These are phyloP conservation scores for Drosophila borealis DNA, from an alignment of 2,888 invertebrate genomes.

Conservation along the genomic window DNA sequence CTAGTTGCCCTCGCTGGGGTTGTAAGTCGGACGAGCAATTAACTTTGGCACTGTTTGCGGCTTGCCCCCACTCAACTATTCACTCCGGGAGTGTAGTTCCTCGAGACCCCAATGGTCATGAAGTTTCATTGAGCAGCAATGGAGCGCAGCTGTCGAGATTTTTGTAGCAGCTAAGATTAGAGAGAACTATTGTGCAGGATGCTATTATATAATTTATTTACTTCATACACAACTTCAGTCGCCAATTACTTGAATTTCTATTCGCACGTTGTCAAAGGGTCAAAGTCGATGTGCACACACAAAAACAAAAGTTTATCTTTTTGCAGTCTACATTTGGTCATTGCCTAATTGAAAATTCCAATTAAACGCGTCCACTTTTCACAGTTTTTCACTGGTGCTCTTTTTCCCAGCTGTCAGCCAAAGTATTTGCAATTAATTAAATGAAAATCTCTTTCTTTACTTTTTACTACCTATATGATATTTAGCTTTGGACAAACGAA, in stretches of 20 bases:
- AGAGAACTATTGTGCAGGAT: background rate
- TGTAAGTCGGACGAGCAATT: conserved; percentile 60
- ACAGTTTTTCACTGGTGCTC: conserved; percentile 17
- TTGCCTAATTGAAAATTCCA: conserved; percentile 71
- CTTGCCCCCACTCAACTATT: conserved; percentile 14
- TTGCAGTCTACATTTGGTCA: conserved; percentile 26
- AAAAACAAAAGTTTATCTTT: conserved; percentile 21
- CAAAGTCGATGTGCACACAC: conserved; percentile 30
- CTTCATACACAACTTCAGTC: background rate
- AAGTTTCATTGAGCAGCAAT: conserved; percentile 61
- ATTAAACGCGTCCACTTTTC: conserved; percentile 52
- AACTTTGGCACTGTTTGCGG: conserved; percentile 68
- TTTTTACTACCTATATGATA: conserved; percentile 9
- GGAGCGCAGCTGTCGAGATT: conserved; percentile 66
- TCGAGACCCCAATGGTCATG: conserved; percentile 38
- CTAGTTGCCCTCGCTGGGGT: conserved; percentile 50
- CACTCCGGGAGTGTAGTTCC: conserved; percentile 11
- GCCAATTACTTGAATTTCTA: conserved; percentile 17
- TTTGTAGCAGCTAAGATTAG: conserved; percentile 3
- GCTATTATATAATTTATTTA: conserved; percentile 16
- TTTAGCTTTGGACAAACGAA: conserved; percentile 18
- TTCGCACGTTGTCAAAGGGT: conserved; percentile 38
- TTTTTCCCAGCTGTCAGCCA: conserved; percentile 24
- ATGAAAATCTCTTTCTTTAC: conserved; percentile 31
- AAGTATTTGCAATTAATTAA: conserved; percentile 66